Conservation (phyloP, 1,140 invertebrate species). For the Hypothenemus hampei region DNA sequence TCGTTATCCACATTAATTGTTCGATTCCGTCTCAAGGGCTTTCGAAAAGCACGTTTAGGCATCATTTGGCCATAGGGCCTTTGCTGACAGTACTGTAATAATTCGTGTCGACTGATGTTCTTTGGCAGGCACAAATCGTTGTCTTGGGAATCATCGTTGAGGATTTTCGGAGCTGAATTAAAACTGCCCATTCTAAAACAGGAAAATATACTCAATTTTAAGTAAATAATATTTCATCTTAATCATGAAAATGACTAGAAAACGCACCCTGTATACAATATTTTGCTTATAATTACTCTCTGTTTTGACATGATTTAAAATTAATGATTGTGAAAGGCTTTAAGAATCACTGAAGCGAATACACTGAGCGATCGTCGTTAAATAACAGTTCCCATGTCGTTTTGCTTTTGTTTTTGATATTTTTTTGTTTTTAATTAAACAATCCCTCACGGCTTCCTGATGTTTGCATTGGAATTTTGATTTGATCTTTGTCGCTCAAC, state of each 20-base stretch:
- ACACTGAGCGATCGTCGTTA: no score
- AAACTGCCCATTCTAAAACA: constrained; percentile 68
- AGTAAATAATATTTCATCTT: no score
- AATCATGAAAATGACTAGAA: neutral
- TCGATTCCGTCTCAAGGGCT: constrained; percentile 6
- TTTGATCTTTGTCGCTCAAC: no score
- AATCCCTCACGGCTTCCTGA: no score
- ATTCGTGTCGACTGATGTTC: constrained; percentile 48
- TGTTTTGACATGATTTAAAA: no score
- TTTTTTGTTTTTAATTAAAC: no score
- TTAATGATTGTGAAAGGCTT: no score
- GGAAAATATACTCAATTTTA: neutral
- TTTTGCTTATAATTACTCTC: neutral
- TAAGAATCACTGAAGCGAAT: no score
- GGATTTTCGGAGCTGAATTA: constrained; percentile 61
- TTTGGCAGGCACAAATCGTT: constrained; percentile 53
- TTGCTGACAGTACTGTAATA: constrained; percentile 52
- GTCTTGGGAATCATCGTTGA: constrained; percentile 61
- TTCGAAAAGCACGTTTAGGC: constrained; percentile 46
- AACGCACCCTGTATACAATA: neutral
- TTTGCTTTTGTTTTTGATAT: no score
- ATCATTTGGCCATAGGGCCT: constrained; percentile 46
- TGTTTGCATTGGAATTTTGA: no score
- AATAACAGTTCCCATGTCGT: no score
- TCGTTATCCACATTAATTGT: constrained; percentile 7